Percentiles rank a stretch among this genome's conserved stretches.
These are phyloP conservation scores for Oxycera nigricornis DNA, from an alignment of 2,888 invertebrate species.

Conservation along the genomic window DNA sequence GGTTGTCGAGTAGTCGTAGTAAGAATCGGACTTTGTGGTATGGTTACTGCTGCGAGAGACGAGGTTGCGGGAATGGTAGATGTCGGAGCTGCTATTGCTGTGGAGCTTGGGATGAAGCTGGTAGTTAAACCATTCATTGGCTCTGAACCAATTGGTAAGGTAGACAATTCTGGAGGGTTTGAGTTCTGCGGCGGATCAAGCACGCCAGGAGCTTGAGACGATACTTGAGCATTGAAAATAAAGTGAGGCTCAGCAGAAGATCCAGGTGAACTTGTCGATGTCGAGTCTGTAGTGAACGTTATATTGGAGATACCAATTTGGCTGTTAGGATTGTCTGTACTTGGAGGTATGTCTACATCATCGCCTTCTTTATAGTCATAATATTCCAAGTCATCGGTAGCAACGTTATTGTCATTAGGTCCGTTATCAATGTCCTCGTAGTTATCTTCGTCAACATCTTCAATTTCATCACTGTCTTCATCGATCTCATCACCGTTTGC, in stretches of 20 bases:
- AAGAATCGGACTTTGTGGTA: neutral
- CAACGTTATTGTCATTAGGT: neutral
- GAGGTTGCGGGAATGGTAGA: neutral
- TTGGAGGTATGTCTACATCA: neutral
- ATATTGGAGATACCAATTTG: neutral
- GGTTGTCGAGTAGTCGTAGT: neutral
- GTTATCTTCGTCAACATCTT: neutral
- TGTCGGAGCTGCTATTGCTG: neutral
- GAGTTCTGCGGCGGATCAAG: neutral
- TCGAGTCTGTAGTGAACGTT: neutral
- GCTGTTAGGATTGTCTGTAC: neutral
- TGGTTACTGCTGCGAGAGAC: neutral
- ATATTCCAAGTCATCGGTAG: neutral
- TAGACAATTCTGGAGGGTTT: neutral
- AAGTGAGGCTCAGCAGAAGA: neutral
- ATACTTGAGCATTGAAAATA: neutral
- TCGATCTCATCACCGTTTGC: neutral
- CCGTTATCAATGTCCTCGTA: neutral
- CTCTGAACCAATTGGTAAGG: neutral
- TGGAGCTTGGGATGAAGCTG: neutral
- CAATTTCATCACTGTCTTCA: neutral
- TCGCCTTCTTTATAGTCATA: slow-evolving; percentile 16
- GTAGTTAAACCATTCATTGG: neutral
- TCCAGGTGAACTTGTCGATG: neutral
- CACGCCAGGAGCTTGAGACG: slow-evolving; percentile 3